Evolutionary conservation across 2,888 invertebrate genomes (phyloP), one percentile per base, ranked within the genome.

Genomic region (Apamea monoglypha): DNA sequence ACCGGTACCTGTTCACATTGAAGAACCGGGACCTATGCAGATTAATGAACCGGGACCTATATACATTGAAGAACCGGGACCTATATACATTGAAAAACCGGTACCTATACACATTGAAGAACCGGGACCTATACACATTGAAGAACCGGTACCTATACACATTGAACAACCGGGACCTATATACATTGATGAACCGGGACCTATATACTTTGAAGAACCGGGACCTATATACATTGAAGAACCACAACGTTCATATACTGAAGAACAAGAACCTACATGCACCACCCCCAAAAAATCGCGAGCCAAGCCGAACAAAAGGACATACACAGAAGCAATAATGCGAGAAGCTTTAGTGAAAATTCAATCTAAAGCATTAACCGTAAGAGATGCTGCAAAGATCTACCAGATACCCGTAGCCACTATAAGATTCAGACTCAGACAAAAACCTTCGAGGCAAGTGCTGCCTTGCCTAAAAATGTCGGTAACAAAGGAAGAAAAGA

Each of bases 261-360:
- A 8, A 63, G 63, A 40, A 64, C 25, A 8, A 21, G 29, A 32
- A 53, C 18, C 63, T 44, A 40, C 29, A 25, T 29, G 76, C 40
- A 21, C 32, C 32, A 29, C 77, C 21, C 5, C 21, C 44, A 36
- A 53, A 53, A 77, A 21, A n/a, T 2, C 44, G n/a, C 77, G 44
- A 56, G 32, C 21, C 1, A 78, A 7, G 32, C 10, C 44, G 1
- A 56, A 16, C 21, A 47, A 56, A 47, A 66, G n/a, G 16, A 21
- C 44, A 47, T 66, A 78, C 53, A 78, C 77, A 21, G 53, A 77
- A 77, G n/a, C 32, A 77, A 47, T 16, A 10, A 16, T 77, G 12
- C 64, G 5, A 47, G 32, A 77, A n/a, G 78, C 77, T 32, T 53
- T 77, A 6, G 64, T 14, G 21, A 56, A 78, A 78, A 14, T 78